phyloP scores from a whole-genome alignment of 2,113 vertebrate species.

The Nothocercus nigrocapillus region DNA sequence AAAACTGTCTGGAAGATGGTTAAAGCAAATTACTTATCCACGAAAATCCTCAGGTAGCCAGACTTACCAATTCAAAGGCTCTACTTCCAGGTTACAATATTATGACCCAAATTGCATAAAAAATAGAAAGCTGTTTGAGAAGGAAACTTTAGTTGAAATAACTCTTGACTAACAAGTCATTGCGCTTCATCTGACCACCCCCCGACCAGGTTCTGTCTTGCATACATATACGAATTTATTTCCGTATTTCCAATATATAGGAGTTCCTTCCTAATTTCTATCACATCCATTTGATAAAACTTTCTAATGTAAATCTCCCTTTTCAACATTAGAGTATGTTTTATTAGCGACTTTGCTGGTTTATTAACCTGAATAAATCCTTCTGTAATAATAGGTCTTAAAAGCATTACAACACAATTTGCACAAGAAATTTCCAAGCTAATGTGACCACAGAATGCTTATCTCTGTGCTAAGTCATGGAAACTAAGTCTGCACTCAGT shows the following conservation, averaged over 20 bases:
- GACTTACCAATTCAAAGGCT: conserved; percentile 26
- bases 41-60: conserved; percentile 19
- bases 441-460: neutral
- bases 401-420: neutral
- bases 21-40: conserved; percentile 34
- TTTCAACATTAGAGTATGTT: neutral
- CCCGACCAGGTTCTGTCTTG: neutral
- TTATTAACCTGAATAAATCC: conserved; percentile 29
- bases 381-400: conserved; percentile 16
- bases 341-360: neutral
- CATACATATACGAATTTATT: neutral
- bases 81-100: conserved; percentile 29
- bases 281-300: neutral
- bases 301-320: conserved; percentile 8
- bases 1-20: conserved; percentile 36
- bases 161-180: neutral
- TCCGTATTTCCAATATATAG: neutral
- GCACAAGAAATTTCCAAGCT: neutral
- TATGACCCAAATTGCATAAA: neutral
- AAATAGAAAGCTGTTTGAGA: conserved; percentile 19
- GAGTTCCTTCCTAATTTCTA: conserved; percentile 10
- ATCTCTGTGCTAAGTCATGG: neutral
- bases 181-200: neutral
- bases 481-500: neutral
- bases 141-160: neutral